Conservation (phyloP, 1,140 invertebrate species). For the Lepidurus arcticus region DNA sequence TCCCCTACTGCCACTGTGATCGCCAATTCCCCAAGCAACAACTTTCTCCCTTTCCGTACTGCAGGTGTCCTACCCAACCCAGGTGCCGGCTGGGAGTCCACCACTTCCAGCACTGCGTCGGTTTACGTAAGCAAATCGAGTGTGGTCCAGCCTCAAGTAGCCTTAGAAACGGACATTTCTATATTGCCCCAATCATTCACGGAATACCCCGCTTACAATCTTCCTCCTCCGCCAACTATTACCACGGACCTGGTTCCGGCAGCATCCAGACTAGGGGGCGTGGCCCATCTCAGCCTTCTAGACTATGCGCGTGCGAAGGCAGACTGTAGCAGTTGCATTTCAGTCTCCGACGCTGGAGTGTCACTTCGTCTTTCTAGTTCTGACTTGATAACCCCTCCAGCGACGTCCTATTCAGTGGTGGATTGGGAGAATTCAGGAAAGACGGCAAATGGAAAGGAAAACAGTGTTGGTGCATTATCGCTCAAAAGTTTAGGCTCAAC, state of each 20-base stretch:
- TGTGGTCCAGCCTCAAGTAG: neutral
- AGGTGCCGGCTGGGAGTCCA: slow-evolving; percentile 8
- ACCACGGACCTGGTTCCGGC: neutral
- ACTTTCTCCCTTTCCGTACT: slow-evolving; percentile 2
- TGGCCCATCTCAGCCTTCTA: neutral
- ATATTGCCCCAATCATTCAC: neutral
- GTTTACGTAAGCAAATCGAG: neutral
- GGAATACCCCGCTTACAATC: neutral
- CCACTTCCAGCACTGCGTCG: neutral
- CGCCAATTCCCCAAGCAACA: neutral
- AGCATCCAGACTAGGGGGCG: slow-evolving; percentile 11
- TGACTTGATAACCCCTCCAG: neutral
- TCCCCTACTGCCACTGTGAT: neutral
- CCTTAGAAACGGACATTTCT: neutral
- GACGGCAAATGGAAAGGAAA: neutral
- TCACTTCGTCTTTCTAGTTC: neutral
- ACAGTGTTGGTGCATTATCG: neutral
- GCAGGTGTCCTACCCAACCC: neutral
- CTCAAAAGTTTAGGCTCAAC: neutral
- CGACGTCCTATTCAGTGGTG: neutral
- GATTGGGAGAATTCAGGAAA: neutral
- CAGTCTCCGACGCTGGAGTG: neutral
- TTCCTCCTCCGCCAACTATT: neutral
- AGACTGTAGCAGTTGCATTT: neutral
- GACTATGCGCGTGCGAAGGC: neutral